These are phyloP conservation scores for Paramisgurnus dabryanus DNA, from an alignment of 2,113 vertebrate genomes.

Conservation along the genomic window DNA sequence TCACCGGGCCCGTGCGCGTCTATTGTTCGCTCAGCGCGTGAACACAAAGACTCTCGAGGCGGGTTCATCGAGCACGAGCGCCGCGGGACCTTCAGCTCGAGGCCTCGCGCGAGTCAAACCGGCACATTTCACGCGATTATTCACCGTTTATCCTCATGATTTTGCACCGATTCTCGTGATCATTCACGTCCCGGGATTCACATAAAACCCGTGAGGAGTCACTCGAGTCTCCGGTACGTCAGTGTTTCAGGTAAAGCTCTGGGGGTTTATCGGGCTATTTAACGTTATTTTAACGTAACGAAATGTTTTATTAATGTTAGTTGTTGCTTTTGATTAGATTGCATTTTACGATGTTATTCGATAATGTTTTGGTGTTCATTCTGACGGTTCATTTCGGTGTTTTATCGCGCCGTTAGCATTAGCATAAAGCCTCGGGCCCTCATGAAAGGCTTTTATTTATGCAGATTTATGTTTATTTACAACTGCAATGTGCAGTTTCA, in stretches of 20 bases:
- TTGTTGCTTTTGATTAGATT: background rate
- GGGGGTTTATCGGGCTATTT: background rate
- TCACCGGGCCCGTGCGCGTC: conserved; percentile 29
- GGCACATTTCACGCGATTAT: background rate
- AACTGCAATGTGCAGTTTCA: background rate
- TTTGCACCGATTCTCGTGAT: background rate
- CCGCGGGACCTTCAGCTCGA: conserved; percentile 36
- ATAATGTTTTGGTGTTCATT: background rate
- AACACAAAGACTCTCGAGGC: conserved; percentile 42
- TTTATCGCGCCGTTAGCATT: conserved; percentile 28
- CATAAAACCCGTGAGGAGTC: background rate
- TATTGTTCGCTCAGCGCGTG: conserved; percentile 36
- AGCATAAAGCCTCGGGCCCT: conserved; percentile 30
- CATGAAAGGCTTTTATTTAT: conserved; percentile 1
- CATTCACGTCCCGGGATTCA: conserved; percentile 5
- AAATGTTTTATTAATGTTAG: background rate
- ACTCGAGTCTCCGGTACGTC: conserved; percentile 7
- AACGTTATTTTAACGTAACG: background rate
- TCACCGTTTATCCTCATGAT: background rate
- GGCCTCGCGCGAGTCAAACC: conserved; percentile 18
- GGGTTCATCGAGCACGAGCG: conserved; percentile 32
- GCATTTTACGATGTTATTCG: background rate
- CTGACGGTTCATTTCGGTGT: background rate
- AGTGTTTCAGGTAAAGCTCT: conserved; percentile 29
- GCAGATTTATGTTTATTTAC: background rate